phyloP scores from a whole-genome alignment of 2,113 vertebrate genomes.

The Petroica traversi region DNA sequence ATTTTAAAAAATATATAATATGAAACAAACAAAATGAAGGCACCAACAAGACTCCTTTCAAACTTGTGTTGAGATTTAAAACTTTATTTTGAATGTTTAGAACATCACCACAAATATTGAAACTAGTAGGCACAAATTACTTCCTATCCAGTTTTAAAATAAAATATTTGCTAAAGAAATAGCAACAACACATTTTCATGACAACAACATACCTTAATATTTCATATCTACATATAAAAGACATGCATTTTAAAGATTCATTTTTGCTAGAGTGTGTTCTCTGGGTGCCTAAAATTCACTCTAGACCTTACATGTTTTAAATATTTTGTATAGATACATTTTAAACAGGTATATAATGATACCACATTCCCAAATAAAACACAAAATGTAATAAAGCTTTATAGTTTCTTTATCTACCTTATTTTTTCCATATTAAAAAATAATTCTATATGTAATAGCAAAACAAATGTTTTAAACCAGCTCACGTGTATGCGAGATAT shows the following conservation, averaged over 20 bases:
- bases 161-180: constrained; percentile 63
- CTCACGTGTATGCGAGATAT: constrained; percentile 52
- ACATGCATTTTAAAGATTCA: constrained; percentile 53
- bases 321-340: not conserved
- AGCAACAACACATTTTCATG: constrained; percentile 14
- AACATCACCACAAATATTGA: constrained; percentile 69
- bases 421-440: constrained; percentile 25
- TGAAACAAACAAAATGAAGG: not conserved
- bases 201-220: constrained; percentile 18
- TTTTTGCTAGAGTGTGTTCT: not conserved
- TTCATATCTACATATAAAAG: constrained; percentile 21
- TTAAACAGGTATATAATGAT: constrained; percentile 25
- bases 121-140: constrained; percentile 67
- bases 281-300: constrained; percentile 11
- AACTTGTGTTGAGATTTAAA: constrained; percentile 29
- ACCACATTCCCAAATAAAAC: constrained; percentile 42
- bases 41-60: not conserved
- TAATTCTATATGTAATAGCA: constrained; percentile 62
- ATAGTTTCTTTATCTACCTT: constrained; percentile 51
- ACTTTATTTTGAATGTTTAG: constrained; percentile 71
- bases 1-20: not conserved
- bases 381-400: constrained; percentile 55
- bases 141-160: constrained; percentile 54
- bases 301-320: not conserved
- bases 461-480: constrained; percentile 52